Evolutionary conservation across 92 coral and sea anemone species (phyloP).

Genomic region (Scolanthus callimorphus): DNA sequence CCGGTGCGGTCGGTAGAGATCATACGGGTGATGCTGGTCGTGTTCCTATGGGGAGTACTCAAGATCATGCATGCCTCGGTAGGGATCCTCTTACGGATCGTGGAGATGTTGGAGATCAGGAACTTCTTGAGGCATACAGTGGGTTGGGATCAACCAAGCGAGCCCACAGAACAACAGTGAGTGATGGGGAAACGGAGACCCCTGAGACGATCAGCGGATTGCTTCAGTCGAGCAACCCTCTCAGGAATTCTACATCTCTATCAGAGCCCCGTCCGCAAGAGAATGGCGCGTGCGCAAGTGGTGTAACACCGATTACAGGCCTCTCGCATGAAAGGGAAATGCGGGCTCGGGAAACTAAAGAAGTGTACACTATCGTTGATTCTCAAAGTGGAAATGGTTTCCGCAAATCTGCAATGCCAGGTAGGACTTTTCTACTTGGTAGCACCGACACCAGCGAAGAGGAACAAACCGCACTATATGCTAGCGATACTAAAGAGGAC

Average conservation of each 20-base stretch:
- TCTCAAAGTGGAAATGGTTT: background rate
- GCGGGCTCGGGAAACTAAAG: background rate
- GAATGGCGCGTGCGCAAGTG: no score
- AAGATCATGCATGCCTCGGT: conserved; percentile 11
- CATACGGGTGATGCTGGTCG: conserved; percentile 57
- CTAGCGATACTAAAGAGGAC: background rate
- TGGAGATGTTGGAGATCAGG: conserved; percentile 5
- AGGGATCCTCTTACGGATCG: conserved; percentile 8
- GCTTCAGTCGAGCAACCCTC: no score
- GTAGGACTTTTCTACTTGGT: background rate
- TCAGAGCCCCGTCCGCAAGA: no score
- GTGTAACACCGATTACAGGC: no score
- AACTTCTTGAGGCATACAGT: no score
- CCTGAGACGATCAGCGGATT: no score
- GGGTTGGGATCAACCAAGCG: no score
- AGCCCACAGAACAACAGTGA: no score
- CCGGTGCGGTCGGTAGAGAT: conserved; percentile 59
- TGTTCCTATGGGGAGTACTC: conserved; percentile 35
- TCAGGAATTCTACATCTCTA: no score
- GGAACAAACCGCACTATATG: background rate
- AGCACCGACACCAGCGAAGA: background rate
- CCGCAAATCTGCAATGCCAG: background rate
- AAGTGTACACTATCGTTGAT: conserved; percentile 5
- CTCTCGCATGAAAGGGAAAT: no score
- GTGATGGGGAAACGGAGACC: no score